Conservation (phyloP, 2,888 invertebrate genomes). For the Megalurothrips usitatus region DNA sequence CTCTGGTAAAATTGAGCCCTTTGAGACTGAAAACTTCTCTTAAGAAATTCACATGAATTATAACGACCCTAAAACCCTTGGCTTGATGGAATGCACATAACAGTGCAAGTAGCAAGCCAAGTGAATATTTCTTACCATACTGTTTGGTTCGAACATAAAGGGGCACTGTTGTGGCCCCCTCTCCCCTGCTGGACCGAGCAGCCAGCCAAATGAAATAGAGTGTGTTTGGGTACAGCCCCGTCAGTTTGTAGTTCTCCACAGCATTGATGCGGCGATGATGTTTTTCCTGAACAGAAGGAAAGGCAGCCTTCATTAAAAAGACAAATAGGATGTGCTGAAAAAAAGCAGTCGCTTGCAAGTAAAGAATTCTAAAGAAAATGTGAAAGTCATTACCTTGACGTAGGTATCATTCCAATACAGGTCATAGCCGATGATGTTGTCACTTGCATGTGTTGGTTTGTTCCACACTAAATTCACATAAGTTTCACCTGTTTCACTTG, state of each 20-base stretch:
- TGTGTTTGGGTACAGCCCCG: constrained; percentile 90
- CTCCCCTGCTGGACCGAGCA: constrained; percentile 86
- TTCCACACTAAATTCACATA: constrained; percentile 89
- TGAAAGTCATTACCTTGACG: constrained; percentile 57
- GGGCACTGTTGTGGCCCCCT: constrained; percentile 92
- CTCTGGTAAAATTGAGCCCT: background rate
- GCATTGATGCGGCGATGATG: constrained; percentile 67
- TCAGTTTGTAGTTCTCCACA: constrained; percentile 79
- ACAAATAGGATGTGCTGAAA: background rate
- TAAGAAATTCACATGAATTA: no score
- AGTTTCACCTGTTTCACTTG: constrained; percentile 82
- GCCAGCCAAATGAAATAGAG: constrained; percentile 96
- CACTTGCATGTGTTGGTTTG: constrained; percentile 84
- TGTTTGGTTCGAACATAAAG: constrained; percentile 93
- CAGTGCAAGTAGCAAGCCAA: constrained; percentile 9
- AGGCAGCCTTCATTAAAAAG: background rate
- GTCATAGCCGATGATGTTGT: constrained; percentile 91
- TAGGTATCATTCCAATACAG: constrained; percentile 97
- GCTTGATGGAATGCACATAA: background rate
- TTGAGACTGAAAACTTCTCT: background rate
- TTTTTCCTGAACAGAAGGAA: constrained; percentile 54
- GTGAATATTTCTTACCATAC: constrained; percentile 78
- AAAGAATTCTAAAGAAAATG: no score
- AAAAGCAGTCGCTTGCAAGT: background rate
- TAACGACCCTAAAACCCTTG: background rate